These are phyloP conservation scores for Jordanella pulchra DNA, from an alignment of 2,797 vertebrate species.

Conservation along the genomic window DNA sequence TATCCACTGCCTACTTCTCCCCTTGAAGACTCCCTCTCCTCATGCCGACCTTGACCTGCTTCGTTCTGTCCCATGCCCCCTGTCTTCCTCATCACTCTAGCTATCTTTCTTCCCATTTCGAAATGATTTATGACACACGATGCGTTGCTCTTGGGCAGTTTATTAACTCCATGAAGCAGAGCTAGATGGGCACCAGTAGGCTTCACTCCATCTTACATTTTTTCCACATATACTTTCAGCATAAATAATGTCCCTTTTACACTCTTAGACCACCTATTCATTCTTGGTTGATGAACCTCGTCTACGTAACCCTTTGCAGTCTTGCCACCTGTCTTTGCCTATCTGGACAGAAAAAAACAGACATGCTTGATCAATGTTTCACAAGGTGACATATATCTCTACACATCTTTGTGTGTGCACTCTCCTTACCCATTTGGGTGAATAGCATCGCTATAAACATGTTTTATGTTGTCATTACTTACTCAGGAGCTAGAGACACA, in stretches of 20 bases:
- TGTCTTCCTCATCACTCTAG: conserved; percentile 19
- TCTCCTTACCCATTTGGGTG: conserved; percentile 37
- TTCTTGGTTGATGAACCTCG: conserved; percentile 15
- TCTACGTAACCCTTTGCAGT: conserved; percentile 2
- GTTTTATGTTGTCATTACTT: conserved; percentile 83
- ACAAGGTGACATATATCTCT: conserved; percentile 38
- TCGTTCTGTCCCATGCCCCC: conserved; percentile 29
- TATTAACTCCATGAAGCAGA: conserved; percentile 69
- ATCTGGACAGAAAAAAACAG: conserved; percentile 6
- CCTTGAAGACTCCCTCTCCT: conserved; percentile 17
- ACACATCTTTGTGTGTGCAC: conserved; percentile 12
- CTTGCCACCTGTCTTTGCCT: neutral
- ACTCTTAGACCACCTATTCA: conserved; percentile 1
- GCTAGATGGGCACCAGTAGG: conserved; percentile 34
- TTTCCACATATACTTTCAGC: conserved; percentile 25
- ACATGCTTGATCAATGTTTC: conserved; percentile 39
- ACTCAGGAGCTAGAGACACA: conserved; percentile 54
- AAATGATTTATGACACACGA: conserved; percentile 71
- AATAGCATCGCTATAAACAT: conserved; percentile 73
- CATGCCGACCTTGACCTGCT: conserved; percentile 62
- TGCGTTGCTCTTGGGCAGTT: conserved; percentile 69
- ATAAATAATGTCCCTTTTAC: neutral
- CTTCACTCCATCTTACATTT: conserved; percentile 34
- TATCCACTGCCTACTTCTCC: conserved; percentile 37
- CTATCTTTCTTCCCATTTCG: conserved; percentile 55